Evolutionary conservation across 2,888 invertebrate species (phyloP), one percentile per base, ranked within the genome.

Genomic region (Pandemis heparana): DNA sequence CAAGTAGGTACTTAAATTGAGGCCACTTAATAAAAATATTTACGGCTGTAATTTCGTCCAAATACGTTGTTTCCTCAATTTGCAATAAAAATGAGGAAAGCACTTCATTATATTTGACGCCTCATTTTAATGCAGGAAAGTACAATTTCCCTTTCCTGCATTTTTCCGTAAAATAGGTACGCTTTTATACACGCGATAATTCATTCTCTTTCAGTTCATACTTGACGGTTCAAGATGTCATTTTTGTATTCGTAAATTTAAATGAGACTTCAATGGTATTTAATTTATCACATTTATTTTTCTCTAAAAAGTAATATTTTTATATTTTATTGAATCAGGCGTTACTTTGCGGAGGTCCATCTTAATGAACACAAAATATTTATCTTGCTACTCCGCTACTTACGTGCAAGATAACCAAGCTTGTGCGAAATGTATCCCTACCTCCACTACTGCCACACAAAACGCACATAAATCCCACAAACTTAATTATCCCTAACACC

Each of bases 21-120:
- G 39, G 16, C 9, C 41, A 61, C 63, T 53, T 62, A 43, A 66
- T 61, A 62, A 67, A 61, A 72, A 72, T 67, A 72, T 72, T 67
- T 67, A 71, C 66, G 32, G 53, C 66, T 46, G 43, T 67, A 72
- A 72, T 67, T 72, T 67, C 46, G 51, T 66, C 43, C 61, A 67
- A 72, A 72, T 72, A 72, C 60, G 32, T 51, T 51, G 53, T 72
- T 72, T 66, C 67, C 67, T 67, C 61, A 72, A 62, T 68, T 72
- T 48, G 63, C 32, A 72, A 56, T 72, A 72, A 63, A 67, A 72
- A 48, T 72, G 53, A 66, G 60, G 38, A 9, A 23, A 32, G 23
- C 66, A 39, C 53, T 62, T 53, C 62, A 53, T 39, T 48, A 32
- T 10, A 10, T 48, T 67, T 46, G 56, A 68, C 23, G 46, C 46